phyloP scores from a whole-genome alignment of 2,888 invertebrate species.

The Alcis repandata region DNA sequence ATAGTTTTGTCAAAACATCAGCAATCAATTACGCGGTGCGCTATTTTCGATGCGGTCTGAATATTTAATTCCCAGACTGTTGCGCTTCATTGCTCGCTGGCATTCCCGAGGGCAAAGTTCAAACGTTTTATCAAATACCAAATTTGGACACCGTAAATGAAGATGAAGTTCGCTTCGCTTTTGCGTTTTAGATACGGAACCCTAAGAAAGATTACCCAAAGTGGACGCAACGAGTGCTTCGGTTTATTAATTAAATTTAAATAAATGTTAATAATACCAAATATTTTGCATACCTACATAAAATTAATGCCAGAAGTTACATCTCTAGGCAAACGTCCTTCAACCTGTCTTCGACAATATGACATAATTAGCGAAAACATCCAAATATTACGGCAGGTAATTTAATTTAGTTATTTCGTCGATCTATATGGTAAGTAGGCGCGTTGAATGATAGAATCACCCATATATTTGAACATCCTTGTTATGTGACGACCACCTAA shows the following conservation, averaged over 20 bases:
- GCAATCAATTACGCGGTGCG: too few species aligned
- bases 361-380: constrained; percentile 28
- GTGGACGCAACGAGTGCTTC: not conserved
- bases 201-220: not conserved
- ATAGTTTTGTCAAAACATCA: too few species aligned
- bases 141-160: too few species aligned
- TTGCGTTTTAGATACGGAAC: too few species aligned
- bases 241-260: not conserved
- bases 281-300: not conserved
- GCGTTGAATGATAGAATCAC: constrained; percentile 1
- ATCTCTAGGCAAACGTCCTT: constrained; percentile 27
- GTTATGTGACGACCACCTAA: constrained; percentile 1
- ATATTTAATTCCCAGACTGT: too few species aligned
- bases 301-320: constrained; percentile 14
- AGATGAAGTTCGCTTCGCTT: too few species aligned
- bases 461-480: constrained; percentile 17
- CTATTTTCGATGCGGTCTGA: too few species aligned
- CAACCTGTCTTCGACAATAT: constrained; percentile 15
- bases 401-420: constrained; percentile 24
- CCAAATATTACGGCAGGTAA: not conserved
- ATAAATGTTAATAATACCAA: not conserved
- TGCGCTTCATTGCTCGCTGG: too few species aligned
- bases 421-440: constrained; percentile 33
- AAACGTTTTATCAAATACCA: too few species aligned
- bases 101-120: too few species aligned